Conservation (phyloP, 2,888 invertebrate genomes). For the Cephus rjabovi region DNA sequence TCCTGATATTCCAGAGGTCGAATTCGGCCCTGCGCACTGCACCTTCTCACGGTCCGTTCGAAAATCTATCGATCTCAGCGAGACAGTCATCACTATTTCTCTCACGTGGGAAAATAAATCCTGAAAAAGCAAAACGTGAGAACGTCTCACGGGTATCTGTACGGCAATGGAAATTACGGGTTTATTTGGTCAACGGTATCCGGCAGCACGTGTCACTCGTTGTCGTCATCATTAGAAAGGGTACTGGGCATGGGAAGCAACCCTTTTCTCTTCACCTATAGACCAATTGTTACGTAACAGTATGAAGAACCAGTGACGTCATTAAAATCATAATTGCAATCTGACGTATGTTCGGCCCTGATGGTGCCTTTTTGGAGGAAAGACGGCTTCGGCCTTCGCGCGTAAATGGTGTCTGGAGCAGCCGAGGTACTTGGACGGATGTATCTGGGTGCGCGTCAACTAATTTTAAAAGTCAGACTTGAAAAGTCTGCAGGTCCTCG, state of each 20-base stretch:
- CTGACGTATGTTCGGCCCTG: not conserved
- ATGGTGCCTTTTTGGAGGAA: no score
- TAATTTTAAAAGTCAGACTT: no score
- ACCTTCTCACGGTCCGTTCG: not conserved
- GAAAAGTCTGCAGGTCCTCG: no score
- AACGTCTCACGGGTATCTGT: not conserved
- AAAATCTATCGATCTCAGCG: not conserved
- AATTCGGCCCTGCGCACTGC: not conserved
- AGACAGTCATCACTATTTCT: not conserved
- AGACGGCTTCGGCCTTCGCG: no score
- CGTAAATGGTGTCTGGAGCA: no score
- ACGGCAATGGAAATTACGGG: not conserved
- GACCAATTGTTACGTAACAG: not conserved
- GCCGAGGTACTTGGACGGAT: no score
- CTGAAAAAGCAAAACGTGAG: constrained; percentile 2
- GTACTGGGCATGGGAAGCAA: not conserved
- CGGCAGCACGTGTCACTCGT: not conserved
- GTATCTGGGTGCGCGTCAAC: no score
- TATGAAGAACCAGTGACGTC: not conserved
- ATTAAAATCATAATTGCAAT: not conserved
- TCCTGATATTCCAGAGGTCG: not conserved
- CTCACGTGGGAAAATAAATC: not conserved
- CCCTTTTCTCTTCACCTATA: not conserved
- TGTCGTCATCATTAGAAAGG: not conserved
- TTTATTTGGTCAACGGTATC: not conserved